phyloP scores from a whole-genome alignment of 2,113 vertebrate species.

The Eidolon helvum region DNA sequence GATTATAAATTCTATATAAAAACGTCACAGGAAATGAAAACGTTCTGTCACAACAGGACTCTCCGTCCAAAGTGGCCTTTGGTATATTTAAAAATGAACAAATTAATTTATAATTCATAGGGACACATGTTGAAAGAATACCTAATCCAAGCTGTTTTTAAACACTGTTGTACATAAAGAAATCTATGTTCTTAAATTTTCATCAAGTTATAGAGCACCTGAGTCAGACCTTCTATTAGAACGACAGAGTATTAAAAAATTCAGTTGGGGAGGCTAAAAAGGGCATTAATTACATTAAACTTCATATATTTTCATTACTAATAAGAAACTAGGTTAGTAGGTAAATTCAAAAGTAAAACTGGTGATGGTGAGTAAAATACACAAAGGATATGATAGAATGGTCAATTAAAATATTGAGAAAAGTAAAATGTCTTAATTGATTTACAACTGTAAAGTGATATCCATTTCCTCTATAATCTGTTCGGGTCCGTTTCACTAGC shows the following conservation, averaged over 20 bases:
- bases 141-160: not conserved
- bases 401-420: not conserved
- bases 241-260: not conserved
- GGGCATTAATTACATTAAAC: not conserved
- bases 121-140: not conserved
- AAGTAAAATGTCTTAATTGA: not conserved
- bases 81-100: constrained; percentile 22
- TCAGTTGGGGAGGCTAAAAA: not conserved
- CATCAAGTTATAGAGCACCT: not conserved
- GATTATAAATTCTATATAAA: not conserved
- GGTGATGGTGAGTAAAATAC: not conserved
- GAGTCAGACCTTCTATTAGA: not conserved
- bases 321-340: not conserved
- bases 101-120: constrained; percentile 15
- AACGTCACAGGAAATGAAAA: not conserved
- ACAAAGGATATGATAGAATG: not conserved
- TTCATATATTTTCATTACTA: not conserved
- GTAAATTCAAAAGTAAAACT: not conserved
- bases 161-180: not conserved
- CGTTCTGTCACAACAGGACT: not conserved
- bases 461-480: not conserved
- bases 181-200: not conserved
- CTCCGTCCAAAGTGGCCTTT: not conserved
- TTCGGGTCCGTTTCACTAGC: not conserved
- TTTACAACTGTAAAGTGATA: not conserved